phyloP scores from a whole-genome alignment of 2,888 invertebrate species.

The Pyralis farinalis region DNA sequence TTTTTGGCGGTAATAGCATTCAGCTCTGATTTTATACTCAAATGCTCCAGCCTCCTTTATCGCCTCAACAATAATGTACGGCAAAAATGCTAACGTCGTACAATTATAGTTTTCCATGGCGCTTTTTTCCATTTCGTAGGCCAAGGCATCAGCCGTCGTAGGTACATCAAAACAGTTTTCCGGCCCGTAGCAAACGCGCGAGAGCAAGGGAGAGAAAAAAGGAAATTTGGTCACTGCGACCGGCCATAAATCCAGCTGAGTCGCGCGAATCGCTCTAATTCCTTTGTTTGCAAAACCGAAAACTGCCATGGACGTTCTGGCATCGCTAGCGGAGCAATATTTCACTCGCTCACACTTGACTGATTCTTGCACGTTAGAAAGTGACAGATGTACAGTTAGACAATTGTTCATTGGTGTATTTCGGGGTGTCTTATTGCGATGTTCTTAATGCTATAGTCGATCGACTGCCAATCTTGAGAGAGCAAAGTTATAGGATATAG shows the following conservation, averaged over 20 bases:
- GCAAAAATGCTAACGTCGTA: no score
- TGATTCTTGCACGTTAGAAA: constrained; percentile 52
- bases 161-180: constrained; percentile 43
- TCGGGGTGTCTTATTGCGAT: constrained; percentile 30
- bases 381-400: constrained; percentile 55
- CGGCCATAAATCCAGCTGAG: constrained; percentile 64
- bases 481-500: constrained; percentile 11
- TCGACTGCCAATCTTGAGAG: constrained; percentile 36
- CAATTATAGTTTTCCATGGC: background rate
- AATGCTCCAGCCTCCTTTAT: no score
- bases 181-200: constrained; percentile 40
- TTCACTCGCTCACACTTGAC: constrained; percentile 67
- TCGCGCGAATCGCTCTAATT: constrained; percentile 66
- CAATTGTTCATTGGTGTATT: constrained; percentile 8
- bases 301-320: constrained; percentile 58
- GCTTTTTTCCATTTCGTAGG: background rate
- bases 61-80: no score
- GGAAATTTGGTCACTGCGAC: constrained; percentile 61
- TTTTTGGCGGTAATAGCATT: no score
- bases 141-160: constrained; percentile 14
- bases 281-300: constrained; percentile 76
- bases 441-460: constrained; percentile 43
- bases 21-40: no score
- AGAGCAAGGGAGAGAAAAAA: constrained; percentile 39
- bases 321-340: constrained; percentile 50